Base-by-base conservation (phyloP, 2,797 vertebrate genomes). In the Chelon auratus region DNA sequence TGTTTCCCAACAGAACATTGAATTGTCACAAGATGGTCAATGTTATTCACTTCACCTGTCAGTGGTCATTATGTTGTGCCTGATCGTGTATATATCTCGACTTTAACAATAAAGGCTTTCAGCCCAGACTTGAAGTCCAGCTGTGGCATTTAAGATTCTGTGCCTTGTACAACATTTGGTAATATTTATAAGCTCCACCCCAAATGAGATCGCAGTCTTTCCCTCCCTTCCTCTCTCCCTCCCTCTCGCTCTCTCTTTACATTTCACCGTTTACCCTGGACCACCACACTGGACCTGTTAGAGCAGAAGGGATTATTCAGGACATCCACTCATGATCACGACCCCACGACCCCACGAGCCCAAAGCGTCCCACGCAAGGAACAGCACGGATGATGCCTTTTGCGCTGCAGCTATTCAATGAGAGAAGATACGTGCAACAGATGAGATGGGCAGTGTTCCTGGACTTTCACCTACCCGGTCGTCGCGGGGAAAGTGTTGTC, bases 171-270 rank as follows among this genome's bases (percentile, higher is more conserved):
- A 45, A 52, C 51, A 14, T 22, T 37, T 60, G 75, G 57, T 75
- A 76, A 84, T 76, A 77, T 78, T 65, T 60, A 79, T 33, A 83
- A 87, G 84, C 92, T 91, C 91, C 92, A 86, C 92, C 91, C 85
- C 63, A 81, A 70, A 78, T 62, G 71, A 84, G 55, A 65, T n/a
- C 48, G 47, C 62, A 9, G 45, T 40, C 43, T 50, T 22, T 58
- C 54, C 24, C 55, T 30, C 68, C 42, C 62, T 43, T 69, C n/a
- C 51, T 20, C 62, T n/a, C 59, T 36, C 73, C 50, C 61, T 56
- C 15, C 42, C 5, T 7, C 73, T 58, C 37, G 39, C n/a, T 48
- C 48, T 71, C 69, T 59, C 59, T 74, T 51, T 30, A 73, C 80
- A 37, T 45, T 71, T 42, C 68, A 20, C 22, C 20, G 42, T 39